phyloP scores from a whole-genome alignment of 2,797 vertebrate genomes.

The Anguilla megastoma region DNA sequence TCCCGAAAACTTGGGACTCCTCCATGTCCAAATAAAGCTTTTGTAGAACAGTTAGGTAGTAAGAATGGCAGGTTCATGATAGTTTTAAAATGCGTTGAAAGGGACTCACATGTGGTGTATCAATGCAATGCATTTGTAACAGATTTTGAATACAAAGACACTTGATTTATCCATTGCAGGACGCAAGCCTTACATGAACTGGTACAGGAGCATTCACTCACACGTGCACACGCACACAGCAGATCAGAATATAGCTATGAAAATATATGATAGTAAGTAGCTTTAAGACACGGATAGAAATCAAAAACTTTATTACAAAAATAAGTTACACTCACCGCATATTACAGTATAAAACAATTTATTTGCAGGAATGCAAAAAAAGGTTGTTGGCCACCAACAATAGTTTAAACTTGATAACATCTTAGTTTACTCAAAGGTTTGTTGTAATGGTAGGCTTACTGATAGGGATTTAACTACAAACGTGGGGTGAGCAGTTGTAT shows the following conservation, averaged over 20 bases:
- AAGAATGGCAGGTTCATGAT: too few species aligned
- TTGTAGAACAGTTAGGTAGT: too few species aligned
- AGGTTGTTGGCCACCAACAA: constrained; percentile 99
- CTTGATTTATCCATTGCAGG: not conserved
- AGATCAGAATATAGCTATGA: not conserved
- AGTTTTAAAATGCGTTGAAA: too few species aligned
- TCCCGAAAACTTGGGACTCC: too few species aligned
- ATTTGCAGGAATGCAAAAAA: constrained; percentile 99
- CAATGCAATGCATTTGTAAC: too few species aligned
- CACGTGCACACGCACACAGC: not conserved
- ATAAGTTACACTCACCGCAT: constrained; percentile 99
- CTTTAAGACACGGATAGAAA: constrained; percentile 99
- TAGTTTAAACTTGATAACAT: constrained; percentile 99
- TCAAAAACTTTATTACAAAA: constrained; percentile 99
- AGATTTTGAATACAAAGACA: too few species aligned
- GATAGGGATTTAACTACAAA: constrained; percentile 99
- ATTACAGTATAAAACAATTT: constrained; percentile 99
- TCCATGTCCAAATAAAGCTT: too few species aligned
- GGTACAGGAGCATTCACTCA: not conserved
- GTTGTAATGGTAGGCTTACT: constrained; percentile 87
- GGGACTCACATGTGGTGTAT: too few species aligned
- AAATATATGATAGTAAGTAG: constrained; percentile 53
- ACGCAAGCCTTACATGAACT: not conserved
- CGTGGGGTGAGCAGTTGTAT: constrained; percentile 80
- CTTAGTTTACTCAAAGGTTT: constrained; percentile 83